Conservation (phyloP, 2,797 vertebrate genomes). For the Okamejei kenojei region DNA sequence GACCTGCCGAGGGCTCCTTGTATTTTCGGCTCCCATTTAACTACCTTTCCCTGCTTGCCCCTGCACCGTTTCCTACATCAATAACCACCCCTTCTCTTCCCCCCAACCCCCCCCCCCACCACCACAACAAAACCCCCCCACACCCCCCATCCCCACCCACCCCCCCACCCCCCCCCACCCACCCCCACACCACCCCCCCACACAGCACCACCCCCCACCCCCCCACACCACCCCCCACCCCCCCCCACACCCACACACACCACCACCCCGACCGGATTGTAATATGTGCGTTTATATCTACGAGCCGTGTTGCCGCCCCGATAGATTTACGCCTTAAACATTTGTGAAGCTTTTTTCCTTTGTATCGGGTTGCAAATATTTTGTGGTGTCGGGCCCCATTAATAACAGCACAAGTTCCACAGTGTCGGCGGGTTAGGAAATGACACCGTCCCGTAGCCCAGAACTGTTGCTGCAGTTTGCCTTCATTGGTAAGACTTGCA, state of each 20-base stretch:
- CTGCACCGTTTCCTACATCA: conserved; percentile 54
- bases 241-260: conserved; percentile 42
- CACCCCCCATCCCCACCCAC: too few species aligned
- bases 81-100: conserved; percentile 58
- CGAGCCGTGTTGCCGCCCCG: background rate
- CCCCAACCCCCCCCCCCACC: conserved; percentile 42
- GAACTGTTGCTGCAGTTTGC: background rate
- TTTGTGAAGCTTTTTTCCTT: background rate
- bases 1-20: too few species aligned
- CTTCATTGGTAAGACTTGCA: background rate
- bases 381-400: background rate
- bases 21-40: too few species aligned
- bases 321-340: background rate
- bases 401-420: background rate
- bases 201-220: too few species aligned
- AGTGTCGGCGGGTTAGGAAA: background rate
- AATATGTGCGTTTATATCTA: conserved; percentile 46
- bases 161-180: conserved; percentile 46
- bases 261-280: conserved; percentile 41
- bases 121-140: too few species aligned
- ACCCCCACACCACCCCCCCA: background rate
- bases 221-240: too few species aligned
- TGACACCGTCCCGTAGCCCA: background rate
- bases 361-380: conserved; percentile 14
- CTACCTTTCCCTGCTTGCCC: conserved; percentile 45